Percentiles rank a stretch among this genome's conserved stretches.
These are phyloP conservation scores for Eubasilissa splendida DNA, from an alignment of 2,888 invertebrate genomes.

Conservation along the genomic window DNA sequence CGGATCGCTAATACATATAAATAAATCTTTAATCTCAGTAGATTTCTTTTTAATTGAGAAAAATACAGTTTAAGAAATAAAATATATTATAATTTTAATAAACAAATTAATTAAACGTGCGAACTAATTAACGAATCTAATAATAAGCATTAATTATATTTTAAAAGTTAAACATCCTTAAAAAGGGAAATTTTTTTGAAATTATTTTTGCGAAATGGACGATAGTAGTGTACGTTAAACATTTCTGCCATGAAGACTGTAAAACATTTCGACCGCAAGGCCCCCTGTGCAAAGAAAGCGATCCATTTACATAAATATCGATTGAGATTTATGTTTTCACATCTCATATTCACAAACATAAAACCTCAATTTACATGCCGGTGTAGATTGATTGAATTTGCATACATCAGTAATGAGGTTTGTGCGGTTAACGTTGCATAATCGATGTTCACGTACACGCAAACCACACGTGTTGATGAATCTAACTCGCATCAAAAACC, in stretches of 20 bases:
- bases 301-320: conserved; percentile 53
- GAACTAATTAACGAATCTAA: no score
- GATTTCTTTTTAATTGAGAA: no score
- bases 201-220: not conserved
- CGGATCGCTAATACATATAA: no score
- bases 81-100: no score
- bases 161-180: no score
- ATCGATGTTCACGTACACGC: no score
- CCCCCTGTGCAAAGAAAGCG: conserved; percentile 51
- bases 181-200: not conserved
- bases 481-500: no score
- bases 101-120: no score
- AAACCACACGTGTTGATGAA: no score
- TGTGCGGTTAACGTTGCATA: not conserved
- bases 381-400: conserved; percentile 14
- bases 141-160: no score
- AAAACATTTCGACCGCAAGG: not conserved
- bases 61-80: no score
- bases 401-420: conserved; percentile 16
- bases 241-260: not conserved
- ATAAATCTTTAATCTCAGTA: no score
- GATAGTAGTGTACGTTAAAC: not conserved
- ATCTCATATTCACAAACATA: not conserved
- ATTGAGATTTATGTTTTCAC: conserved; percentile 12
- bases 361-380: not conserved